Evolutionary conservation across 1,140 invertebrate species (phyloP).

Genomic region (Calephelis nemesis): DNA sequence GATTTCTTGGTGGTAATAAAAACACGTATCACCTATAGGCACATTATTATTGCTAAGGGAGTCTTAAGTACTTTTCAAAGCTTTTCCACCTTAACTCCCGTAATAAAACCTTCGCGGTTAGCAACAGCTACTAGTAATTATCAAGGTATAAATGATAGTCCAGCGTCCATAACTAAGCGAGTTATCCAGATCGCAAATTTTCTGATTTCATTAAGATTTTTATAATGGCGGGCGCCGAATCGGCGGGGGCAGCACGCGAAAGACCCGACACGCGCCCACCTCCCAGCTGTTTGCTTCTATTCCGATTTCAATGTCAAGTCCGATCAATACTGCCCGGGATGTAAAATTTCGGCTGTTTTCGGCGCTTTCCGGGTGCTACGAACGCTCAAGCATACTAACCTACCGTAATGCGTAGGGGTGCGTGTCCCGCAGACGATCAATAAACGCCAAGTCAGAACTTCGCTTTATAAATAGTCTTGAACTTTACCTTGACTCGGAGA

Average conservation of each 20-base stretch:
- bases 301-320: constrained; percentile 80
- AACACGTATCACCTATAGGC: too few species aligned
- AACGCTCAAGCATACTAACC: constrained; percentile 68
- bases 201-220: constrained; percentile 11
- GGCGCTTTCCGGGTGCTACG: constrained; percentile 65
- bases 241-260: constrained; percentile 46
- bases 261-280: constrained; percentile 52
- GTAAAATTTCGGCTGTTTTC: constrained; percentile 73
- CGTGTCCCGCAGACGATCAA: constrained; percentile 70
- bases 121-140: too few species aligned
- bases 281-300: constrained; percentile 78
- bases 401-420: constrained; percentile 73
- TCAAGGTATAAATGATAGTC: too few species aligned
- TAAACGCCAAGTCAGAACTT: constrained; percentile 63
- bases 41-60: too few species aligned
- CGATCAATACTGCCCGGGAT: constrained; percentile 77
- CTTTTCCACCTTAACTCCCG: too few species aligned
- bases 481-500: constrained; percentile 65
- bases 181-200: too few species aligned
- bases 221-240: constrained; percentile 24
- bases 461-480: constrained; percentile 77
- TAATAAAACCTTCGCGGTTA: too few species aligned
- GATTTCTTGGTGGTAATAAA: too few species aligned
- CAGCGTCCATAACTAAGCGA: too few species aligned
- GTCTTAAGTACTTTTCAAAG: too few species aligned